Base-by-base conservation (phyloP, 2,113 vertebrate genomes). In the Tyto alba region DNA sequence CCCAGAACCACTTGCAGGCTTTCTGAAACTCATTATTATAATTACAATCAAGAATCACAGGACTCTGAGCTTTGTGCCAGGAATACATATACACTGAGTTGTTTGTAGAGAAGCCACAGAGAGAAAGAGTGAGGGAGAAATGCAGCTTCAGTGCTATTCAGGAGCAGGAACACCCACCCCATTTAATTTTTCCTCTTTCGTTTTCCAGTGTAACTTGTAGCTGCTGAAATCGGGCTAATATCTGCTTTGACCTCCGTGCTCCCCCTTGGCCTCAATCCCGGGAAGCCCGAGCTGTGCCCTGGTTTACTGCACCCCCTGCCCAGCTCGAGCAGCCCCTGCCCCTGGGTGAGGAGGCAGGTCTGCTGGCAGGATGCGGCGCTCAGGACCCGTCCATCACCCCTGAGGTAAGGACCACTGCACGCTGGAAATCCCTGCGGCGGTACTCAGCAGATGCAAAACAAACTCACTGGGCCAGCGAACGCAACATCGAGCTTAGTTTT, bases 11-110 rank as follows among this genome's bases (percentile, higher is more conserved):
- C 92, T 97, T 56, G 9, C 78, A 96, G 93, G 85, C 88, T 97
- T 98, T 97, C 95, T 92, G 82, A 97, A 97, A 95, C 87, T 96
- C 95, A 89, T 97, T 97, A 97, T 98, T 97, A 93, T 92, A 97
- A 98, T 97, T 96, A 98, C 92, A 96, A 96, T 95, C 84, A 96
- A 93, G 95, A 94, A 95, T 88, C 94, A 93, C 29, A 97, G 92
- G 84, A 95, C 73, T 81, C 63, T 89, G 75, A 79, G 85, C 83
- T 97, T 95, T 97, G 91, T 97, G 94, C 89, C 96, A 96, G 87
- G 96, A 97, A 94, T 91, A 89, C 75, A 85, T 89, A 93, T 36
- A 80, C 73, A 82, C 90, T 59, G 86, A 95, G 90, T 77, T 91
- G 82, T 96, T 97, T 96, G 90, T 95, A 83, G 85, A 64, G 32